phyloP scores from a whole-genome alignment of 1,140 invertebrate genomes.

The fruit fly (Drosophila melanogaster) region DNA sequence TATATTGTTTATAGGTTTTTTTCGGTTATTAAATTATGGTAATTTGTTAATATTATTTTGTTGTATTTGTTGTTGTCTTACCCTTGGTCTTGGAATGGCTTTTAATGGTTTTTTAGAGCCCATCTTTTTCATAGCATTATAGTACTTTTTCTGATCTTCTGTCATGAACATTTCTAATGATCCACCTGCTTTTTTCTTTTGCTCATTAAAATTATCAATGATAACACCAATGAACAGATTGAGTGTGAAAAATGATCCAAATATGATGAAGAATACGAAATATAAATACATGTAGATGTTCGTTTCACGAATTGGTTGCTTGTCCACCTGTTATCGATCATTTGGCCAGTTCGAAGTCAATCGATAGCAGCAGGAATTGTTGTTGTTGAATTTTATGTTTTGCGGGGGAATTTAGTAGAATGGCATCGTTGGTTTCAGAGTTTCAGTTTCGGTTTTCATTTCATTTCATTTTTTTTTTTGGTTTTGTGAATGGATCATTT shows the following conservation, averaged over 20 bases:
- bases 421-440: slow-evolving; percentile 45
- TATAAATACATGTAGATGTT: slow-evolving; percentile 99
- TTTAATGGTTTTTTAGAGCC: slow-evolving; percentile 98
- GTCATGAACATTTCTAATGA: slow-evolving; percentile 99
- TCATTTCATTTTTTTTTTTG: slow-evolving; percentile 46
- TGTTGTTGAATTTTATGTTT: slow-evolving; percentile 42
- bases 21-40: slow-evolving; percentile 26
- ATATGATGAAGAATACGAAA: slow-evolving; percentile 99
- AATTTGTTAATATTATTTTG: slow-evolving; percentile 36
- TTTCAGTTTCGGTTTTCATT: slow-evolving; percentile 35
- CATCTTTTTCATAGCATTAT: slow-evolving; percentile 99
- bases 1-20: slow-evolving; percentile 17
- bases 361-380: slow-evolving; percentile 42
- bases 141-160: slow-evolving; percentile 99
- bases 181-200: slow-evolving; percentile 99
- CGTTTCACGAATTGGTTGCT: slow-evolving; percentile 96
- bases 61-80: slow-evolving; percentile 86
- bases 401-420: slow-evolving; percentile 47
- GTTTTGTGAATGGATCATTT: slow-evolving; percentile 76
- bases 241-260: slow-evolving; percentile 98
- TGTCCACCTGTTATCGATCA: slow-evolving; percentile 88
- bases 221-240: slow-evolving; percentile 99
- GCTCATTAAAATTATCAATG: slow-evolving; percentile 99
- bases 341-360: slow-evolving; percentile 32
- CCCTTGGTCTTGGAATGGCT: slow-evolving; percentile 97